Percentiles rank a stretch among this genome's conserved stretches.
phyloP scores from a whole-genome alignment of 1,140 invertebrate species.

The Cydia pomonella region DNA sequence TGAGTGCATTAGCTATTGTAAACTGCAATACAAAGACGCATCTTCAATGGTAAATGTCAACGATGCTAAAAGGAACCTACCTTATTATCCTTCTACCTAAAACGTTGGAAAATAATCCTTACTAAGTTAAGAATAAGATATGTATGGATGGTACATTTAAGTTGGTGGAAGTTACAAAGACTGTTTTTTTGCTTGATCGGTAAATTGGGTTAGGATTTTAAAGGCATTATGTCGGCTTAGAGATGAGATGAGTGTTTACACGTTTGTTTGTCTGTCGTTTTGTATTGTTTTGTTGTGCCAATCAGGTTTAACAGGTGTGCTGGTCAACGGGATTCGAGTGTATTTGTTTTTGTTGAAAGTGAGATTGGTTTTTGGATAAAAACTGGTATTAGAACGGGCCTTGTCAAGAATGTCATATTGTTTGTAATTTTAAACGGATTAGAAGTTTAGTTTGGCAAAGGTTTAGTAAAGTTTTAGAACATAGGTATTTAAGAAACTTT shows the following conservation, averaged over 20 bases:
- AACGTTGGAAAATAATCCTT: conserved; percentile 38
- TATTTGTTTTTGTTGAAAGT: conserved; percentile 12
- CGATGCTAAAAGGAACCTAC: conserved; percentile 51
- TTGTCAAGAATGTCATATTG: not conserved
- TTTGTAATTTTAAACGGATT: conserved; percentile 1
- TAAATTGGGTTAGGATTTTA: conserved; percentile 68
- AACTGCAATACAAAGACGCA: conserved; percentile 48
- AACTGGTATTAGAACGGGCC: conserved; percentile 3
- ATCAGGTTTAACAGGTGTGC: conserved; percentile 8
- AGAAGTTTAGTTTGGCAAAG: not conserved
- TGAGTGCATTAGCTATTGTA: conserved; percentile 75
- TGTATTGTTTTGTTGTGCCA: conserved; percentile 36
- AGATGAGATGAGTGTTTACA: conserved; percentile 42
- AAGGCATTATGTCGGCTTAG: conserved; percentile 51
- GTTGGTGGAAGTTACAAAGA: conserved; percentile 37
- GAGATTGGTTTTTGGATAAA: conserved; percentile 9
- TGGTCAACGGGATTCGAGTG: not conserved
- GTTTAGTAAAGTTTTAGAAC: not conserved
- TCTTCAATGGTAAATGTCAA: conserved; percentile 65
- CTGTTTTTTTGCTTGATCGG: conserved; percentile 49
- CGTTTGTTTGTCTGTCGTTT: conserved; percentile 55
- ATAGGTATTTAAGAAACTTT: not conserved
- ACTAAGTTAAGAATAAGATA: not conserved
- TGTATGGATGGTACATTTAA: not conserved
- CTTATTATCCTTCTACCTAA: not conserved